These are phyloP conservation scores for Calosoma granatense DNA, from an alignment of 1,140 invertebrate species.

Conservation along the genomic window DNA sequence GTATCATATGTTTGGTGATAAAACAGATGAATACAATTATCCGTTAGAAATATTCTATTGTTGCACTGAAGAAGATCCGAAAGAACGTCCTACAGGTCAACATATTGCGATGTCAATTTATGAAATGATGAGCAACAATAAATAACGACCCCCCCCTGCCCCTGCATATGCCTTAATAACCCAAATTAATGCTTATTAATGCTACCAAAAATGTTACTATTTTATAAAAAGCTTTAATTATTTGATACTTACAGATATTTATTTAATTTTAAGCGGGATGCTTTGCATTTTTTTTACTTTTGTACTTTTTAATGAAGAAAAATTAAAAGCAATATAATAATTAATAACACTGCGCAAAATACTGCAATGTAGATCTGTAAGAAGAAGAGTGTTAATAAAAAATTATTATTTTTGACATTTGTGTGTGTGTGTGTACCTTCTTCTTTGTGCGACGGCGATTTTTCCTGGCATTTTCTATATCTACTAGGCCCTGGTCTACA, in stretches of 20 bases:
- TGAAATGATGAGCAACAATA: constrained; percentile 11
- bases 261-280: too few relatives aligned
- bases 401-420: background rate
- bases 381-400: constrained; percentile 16
- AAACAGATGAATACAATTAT: constrained; percentile 41
- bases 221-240: too few relatives aligned
- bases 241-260: too few relatives aligned
- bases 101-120: constrained; percentile 20
- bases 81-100: constrained; percentile 49
- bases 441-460: constrained; percentile 46
- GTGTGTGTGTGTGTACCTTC: background rate
- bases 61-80: constrained; percentile 54
- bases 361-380: constrained; percentile 37
- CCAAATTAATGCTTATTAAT: too few relatives aligned
- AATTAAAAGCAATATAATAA: constrained; percentile 26
- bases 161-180: background rate
- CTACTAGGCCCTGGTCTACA: constrained; percentile 51
- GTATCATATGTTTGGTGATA: constrained; percentile 43
- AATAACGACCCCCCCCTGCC: background rate
- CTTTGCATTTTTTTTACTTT: background rate
- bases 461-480: constrained; percentile 55
- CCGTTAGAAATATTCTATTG: constrained; percentile 59
- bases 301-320: too few relatives aligned
- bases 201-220: too few relatives aligned
- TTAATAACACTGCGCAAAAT: constrained; percentile 23